Percentiles rank a stretch among this genome's conserved stretches.
These are phyloP conservation scores for Drosophila albomicans DNA, from an alignment of 1,140 invertebrate genomes.

Conservation along the genomic window DNA sequence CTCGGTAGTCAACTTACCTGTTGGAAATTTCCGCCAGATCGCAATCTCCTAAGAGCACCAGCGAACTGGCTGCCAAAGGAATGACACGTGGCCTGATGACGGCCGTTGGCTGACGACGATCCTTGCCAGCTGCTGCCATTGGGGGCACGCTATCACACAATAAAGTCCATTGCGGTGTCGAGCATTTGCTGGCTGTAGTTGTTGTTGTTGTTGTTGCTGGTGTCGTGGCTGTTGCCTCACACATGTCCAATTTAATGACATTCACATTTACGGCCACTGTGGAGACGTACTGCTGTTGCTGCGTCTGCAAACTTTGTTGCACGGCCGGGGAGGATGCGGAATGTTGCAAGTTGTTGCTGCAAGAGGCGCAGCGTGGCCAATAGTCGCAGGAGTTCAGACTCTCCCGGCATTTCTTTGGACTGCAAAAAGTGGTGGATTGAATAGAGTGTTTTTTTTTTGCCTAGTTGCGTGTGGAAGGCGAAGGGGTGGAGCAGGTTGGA, in stretches of 20 bases:
- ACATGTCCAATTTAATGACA: slow-evolving; percentile 26
- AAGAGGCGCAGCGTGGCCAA: slow-evolving; percentile 78
- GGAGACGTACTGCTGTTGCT: slow-evolving; percentile 43
- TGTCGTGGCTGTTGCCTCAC: not conserved
- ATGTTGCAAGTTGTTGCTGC: slow-evolving; percentile 46
- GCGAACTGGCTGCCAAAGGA: slow-evolving; percentile 50
- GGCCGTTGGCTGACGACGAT: slow-evolving; percentile 44
- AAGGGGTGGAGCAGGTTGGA: not conserved
- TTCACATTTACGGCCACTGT: slow-evolving; percentile 57
- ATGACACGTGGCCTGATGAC: slow-evolving; percentile 54
- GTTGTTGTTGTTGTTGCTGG: not conserved
- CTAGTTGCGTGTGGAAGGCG: not conserved
- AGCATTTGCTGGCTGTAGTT: slow-evolving; percentile 2
- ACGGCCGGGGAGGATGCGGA: slow-evolving; percentile 8
- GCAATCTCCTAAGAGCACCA: slow-evolving; percentile 58
- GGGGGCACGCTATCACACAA: slow-evolving; percentile 38
- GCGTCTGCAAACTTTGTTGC: slow-evolving; percentile 9
- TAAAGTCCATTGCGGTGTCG: slow-evolving; percentile 58
- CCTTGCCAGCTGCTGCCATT: not conserved
- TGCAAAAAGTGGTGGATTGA: slow-evolving; percentile 34
- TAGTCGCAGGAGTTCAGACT: slow-evolving; percentile 65
- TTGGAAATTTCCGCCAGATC: slow-evolving; percentile 39
- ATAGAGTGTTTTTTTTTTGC: not conserved
- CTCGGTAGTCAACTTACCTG: slow-evolving; percentile 33
- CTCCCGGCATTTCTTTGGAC: slow-evolving; percentile 58